These are phyloP conservation scores for Cosmopolites sordidus DNA, from an alignment of 2,888 invertebrate species.

Conservation along the genomic window DNA sequence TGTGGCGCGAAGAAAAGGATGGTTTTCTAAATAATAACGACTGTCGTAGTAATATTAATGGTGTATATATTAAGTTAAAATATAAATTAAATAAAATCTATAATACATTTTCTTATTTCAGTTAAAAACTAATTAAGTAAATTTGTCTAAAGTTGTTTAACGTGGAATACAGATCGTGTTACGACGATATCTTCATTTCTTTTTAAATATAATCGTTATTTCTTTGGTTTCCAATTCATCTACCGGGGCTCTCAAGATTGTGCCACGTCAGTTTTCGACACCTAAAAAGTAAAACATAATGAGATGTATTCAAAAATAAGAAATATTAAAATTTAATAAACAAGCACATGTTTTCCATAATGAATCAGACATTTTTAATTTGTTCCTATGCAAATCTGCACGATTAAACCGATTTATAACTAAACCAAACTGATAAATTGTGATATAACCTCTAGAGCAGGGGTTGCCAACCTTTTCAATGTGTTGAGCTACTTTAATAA, in stretches of 20 bases:
- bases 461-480: no score
- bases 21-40: no score
- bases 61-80: conserved; percentile 10
- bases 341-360: no score
- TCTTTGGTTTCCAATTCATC: conserved; percentile 1
- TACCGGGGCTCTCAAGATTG: background rate
- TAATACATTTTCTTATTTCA: conserved; percentile 14
- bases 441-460: no score
- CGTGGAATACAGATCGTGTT: conserved; percentile 20
- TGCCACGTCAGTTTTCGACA: background rate
- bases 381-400: no score
- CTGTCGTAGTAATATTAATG: background rate
- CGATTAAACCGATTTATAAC: no score
- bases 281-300: conserved; percentile 14
- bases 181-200: background rate
- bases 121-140: conserved; percentile 12
- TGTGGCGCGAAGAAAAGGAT: no score
- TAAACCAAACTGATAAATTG: no score
- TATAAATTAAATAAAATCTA: conserved; percentile 18
- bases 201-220: background rate
- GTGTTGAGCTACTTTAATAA: no score
- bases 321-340: no score
- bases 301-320: no score
- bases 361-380: no score
- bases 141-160: conserved; percentile 22